Percentiles rank a stretch among this genome's conserved stretches.
phyloP scores from a whole-genome alignment of 1,140 invertebrate species.

The Hermatobates lingyangjiaoensis region DNA sequence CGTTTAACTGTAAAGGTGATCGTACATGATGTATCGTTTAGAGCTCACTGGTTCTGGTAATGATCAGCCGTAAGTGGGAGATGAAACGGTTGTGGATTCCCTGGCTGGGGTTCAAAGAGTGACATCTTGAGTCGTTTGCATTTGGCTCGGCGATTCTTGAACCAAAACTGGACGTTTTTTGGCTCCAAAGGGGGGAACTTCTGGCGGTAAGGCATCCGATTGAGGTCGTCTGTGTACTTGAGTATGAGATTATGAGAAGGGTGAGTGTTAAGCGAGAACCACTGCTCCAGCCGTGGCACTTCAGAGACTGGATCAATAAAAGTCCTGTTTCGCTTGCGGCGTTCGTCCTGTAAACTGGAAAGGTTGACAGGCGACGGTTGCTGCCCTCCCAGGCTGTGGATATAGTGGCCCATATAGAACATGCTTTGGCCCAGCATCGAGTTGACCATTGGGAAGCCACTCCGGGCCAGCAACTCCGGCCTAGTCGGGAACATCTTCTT shows the following conservation, averaged over 20 bases:
- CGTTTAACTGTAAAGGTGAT: too few relatives aligned
- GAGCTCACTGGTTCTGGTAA: conserved; percentile 5
- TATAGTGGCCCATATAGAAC: conserved; percentile 81
- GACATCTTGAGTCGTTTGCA: conserved; percentile 85
- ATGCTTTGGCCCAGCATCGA: conserved; percentile 58
- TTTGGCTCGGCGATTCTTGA: conserved; percentile 89
- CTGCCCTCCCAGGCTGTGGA: conserved; percentile 35
- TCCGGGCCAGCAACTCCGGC: conserved; percentile 26
- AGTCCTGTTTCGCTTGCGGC: conserved; percentile 85
- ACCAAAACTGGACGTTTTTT: conserved; percentile 96
- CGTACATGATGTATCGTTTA: background rate
- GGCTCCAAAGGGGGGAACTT: conserved; percentile 92
- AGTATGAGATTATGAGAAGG: conserved; percentile 90
- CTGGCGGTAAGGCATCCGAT: conserved; percentile 82
- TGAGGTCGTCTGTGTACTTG: conserved; percentile 90
- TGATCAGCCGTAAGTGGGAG: conserved; percentile 14
- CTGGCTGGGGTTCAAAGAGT: conserved; percentile 32
- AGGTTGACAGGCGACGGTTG: conserved; percentile 26
- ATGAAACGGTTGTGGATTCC: conserved; percentile 11
- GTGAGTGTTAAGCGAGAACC: conserved; percentile 95
- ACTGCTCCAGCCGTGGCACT: conserved; percentile 87
- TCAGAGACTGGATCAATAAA: conserved; percentile 97
- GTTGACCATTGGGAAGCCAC: conserved; percentile 55
- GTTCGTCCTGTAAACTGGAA: conserved; percentile 41
- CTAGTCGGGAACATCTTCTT: conserved; percentile 9